Evolutionary conservation across 1,140 invertebrate genomes (phyloP), one percentile per base, ranked within the genome.

Genomic region (Anthonomus grandis): DNA sequence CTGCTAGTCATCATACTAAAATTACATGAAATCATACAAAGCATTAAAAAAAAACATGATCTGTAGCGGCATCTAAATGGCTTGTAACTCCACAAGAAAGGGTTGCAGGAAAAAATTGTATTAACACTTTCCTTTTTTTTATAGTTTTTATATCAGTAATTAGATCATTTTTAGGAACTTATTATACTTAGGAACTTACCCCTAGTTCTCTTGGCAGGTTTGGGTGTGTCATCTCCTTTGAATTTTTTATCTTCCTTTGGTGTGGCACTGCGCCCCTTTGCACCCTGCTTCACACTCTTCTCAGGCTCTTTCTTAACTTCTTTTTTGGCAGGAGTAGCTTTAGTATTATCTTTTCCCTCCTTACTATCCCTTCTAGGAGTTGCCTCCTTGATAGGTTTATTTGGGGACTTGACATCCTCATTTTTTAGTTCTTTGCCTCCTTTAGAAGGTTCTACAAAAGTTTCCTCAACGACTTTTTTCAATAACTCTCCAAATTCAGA

Each of bases 401-500:
- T 38, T 15, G 59, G 47, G n/a, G 63, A 60, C 54, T 78, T 78
- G 36, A 78, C 77, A 21, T 80, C 79, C 57, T 77, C 78, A 57
- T 76, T 79, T 27, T 63, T 62, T 10, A 38, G 4, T 46, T 65
- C 60, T 45, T 62, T 65, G 18, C 25, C 8, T 15, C 51, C 71
- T 57, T 79, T 78, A 0, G 65, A 57, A 3, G 71, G 64, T 54
- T 80, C 77, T 31, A 74, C 75, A 6, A 71, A 68, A 47, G 72
- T 74, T 44, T 79, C 58, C 17, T 81, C 49, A 15, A 25, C 78
- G 13, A 84, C 81, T 57, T 79, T 81, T 58, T 81, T 80, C 65
- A 84, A 83, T 34, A 84, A 69, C n/a, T 76, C 72, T 2, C 78
- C 78, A 69, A 83, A 89, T 38, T 89, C 86, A 42, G 70, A 72